Conservation (phyloP, 2,888 invertebrate species). For the Elgonia sp. region DNA sequence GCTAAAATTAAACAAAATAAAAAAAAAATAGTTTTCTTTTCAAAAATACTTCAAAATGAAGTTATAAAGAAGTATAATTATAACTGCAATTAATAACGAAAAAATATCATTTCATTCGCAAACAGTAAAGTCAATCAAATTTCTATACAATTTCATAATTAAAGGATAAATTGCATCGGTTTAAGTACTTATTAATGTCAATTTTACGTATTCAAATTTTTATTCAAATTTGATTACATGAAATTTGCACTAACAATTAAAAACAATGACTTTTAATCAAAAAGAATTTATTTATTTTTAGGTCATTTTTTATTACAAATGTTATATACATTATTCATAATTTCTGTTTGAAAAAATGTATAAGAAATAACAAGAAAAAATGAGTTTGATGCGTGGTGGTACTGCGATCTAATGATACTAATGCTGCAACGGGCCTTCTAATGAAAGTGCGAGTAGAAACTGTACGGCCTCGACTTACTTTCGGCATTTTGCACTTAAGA, state of each 20-base stretch:
- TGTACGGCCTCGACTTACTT: constrained; percentile 83
- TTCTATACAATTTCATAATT: no score
- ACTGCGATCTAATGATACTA: constrained; percentile 62
- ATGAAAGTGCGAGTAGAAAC: constrained; percentile 81
- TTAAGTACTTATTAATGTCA: no score
- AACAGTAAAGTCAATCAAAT: no score
- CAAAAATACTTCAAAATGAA: background rate
- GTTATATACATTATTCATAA: no score
- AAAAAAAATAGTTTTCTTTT: background rate
- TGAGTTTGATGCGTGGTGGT: constrained; percentile 15
- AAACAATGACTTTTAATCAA: no score
- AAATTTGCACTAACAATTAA: no score
- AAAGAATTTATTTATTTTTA: no score
- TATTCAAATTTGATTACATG: no score
- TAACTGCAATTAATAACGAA: background rate
- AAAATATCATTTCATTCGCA: no score
- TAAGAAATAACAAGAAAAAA: background rate
- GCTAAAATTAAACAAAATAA: background rate
- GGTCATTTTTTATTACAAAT: no score
- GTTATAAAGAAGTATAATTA: background rate
- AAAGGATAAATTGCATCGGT: no score
- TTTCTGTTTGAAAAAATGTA: background rate
- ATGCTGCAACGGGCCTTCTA: constrained; percentile 62
- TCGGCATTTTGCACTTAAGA: constrained; percentile 75
- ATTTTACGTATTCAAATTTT: no score